Percentiles rank a stretch among this genome's conserved stretches.
These are phyloP conservation scores for Pseudomyrmex cubaensis DNA, from an alignment of 1,140 invertebrate species.

Conservation along the genomic window DNA sequence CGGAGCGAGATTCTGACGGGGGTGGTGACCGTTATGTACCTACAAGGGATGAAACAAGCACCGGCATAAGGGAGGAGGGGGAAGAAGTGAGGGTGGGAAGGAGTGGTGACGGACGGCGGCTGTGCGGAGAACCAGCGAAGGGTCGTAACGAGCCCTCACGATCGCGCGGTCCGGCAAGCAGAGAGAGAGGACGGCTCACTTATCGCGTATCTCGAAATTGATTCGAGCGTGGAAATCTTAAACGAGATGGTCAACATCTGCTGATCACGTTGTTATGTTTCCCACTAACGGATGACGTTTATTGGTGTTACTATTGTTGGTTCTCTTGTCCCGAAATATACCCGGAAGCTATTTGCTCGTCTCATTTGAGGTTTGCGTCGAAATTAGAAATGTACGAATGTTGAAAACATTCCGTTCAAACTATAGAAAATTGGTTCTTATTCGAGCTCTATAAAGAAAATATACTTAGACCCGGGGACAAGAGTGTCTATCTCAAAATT, in stretches of 20 bases:
- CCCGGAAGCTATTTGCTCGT: conserved; percentile 22
- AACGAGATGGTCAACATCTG: conserved; percentile 57
- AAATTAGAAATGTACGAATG: conserved; percentile 31
- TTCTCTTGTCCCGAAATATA: not conserved
- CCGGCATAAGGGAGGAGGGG: not conserved
- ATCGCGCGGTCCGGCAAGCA: not conserved
- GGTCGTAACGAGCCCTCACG: conserved; percentile 46
- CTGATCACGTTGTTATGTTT: conserved; percentile 20
- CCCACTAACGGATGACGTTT: conserved; percentile 44
- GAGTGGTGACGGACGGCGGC: not conserved
- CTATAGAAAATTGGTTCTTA: conserved; percentile 19
- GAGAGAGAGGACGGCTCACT: conserved; percentile 48
- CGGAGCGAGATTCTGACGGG: conserved; percentile 54
- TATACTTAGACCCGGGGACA: no score
- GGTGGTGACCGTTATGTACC: conserved; percentile 35
- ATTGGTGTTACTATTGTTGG: conserved; percentile 31
- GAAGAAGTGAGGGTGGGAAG: not conserved
- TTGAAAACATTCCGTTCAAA: not conserved
- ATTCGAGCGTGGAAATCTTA: conserved; percentile 63
- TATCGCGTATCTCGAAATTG: conserved; percentile 63
- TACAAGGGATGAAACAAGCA: conserved; percentile 43
- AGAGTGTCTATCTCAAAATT: no score
- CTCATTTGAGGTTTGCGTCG: conserved; percentile 15
- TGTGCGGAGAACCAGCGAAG: not conserved
- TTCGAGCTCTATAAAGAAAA: no score